Evolutionary conservation across 1,140 invertebrate species (phyloP).

Genomic region (Drosophila ficusphila): DNA sequence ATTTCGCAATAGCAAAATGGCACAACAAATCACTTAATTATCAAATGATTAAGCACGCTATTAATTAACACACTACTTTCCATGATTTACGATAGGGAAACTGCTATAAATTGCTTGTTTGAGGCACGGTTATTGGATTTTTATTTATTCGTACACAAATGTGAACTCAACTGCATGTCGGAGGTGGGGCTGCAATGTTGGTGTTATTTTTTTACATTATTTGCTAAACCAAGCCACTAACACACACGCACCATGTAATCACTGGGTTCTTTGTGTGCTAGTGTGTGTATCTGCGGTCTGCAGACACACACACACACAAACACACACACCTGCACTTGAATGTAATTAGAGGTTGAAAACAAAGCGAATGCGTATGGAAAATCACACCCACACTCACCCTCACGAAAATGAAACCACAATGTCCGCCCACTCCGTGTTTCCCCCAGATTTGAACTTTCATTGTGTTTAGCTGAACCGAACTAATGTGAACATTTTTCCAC

Average conservation of each 20-base stretch:
- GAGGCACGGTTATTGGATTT: constrained; percentile 8
- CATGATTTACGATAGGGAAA: constrained; percentile 31
- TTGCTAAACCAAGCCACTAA: constrained; percentile 42
- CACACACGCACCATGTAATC: constrained; percentile 17
- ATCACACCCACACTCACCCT: constrained; percentile 20
- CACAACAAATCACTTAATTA: constrained; percentile 36
- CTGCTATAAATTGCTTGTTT: constrained; percentile 14
- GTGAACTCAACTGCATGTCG: constrained; percentile 16
- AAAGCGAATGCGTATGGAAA: constrained; percentile 54
- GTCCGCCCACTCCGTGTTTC: constrained; percentile 10
- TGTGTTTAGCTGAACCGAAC: constrained; percentile 38
- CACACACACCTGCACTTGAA: constrained; percentile 27
- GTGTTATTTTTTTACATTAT: constrained; percentile 57
- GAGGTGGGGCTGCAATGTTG: constrained; percentile 46
- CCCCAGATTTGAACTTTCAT: constrained; percentile 25
- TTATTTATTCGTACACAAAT: constrained; percentile 25
- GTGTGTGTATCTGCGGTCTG: constrained; percentile 46
- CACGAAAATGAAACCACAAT: constrained; percentile 28
- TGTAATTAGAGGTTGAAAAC: constrained; percentile 68
- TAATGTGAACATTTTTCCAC: constrained; percentile 43
- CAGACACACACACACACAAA: constrained; percentile 1
- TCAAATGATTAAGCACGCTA: constrained; percentile 33
- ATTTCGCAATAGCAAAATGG: constrained; percentile 4
- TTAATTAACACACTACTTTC: constrained; percentile 33
- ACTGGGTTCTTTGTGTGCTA: constrained; percentile 11